Percentiles rank a stretch among this genome's conserved stretches.
phyloP scores from a whole-genome alignment of 2,797 vertebrate species.

The Intellagama lesueurii region DNA sequence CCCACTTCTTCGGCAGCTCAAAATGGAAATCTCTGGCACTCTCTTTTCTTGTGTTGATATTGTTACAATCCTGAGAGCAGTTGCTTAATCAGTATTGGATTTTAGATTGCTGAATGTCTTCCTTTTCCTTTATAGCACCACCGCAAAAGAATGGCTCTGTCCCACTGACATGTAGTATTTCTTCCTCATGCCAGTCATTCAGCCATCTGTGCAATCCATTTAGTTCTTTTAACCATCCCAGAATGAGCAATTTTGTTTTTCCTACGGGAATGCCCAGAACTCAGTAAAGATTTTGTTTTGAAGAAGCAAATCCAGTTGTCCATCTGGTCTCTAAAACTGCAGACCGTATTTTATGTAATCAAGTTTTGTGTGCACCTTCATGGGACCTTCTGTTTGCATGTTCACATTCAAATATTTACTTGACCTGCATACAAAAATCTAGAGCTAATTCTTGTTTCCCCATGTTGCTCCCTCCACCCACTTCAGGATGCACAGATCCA shows the following conservation, averaged over 20 bases:
- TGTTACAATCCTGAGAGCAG: background rate
- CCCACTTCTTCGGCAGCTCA: background rate
- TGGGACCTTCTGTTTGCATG: slow-evolving; percentile 38
- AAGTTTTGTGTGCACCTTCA: slow-evolving; percentile 13
- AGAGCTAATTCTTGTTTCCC: slow-evolving; percentile 23
- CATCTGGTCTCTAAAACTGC: slow-evolving; percentile 38
- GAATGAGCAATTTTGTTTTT: background rate
- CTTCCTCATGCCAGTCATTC: background rate
- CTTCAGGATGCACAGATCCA: background rate
- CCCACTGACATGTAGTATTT: slow-evolving; percentile 15
- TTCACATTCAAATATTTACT: slow-evolving; percentile 9
- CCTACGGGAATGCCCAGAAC: slow-evolving; percentile 14
- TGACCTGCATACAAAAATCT: slow-evolving; percentile 57
- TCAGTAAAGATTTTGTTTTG: background rate
- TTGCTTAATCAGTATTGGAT: background rate
- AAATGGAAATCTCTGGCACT: background rate
- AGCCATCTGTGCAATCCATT: background rate
- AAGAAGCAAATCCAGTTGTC: slow-evolving; percentile 29
- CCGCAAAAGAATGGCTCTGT: background rate
- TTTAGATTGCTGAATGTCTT: slow-evolving; percentile 9
- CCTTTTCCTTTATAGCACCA: background rate
- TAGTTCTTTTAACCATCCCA: background rate
- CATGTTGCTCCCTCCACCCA: background rate
- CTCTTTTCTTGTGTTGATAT: background rate
- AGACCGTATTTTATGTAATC: slow-evolving; percentile 17